Evolutionary conservation across 1,140 invertebrate species (phyloP).

Genomic region (Philopotamus ludificatus): DNA sequence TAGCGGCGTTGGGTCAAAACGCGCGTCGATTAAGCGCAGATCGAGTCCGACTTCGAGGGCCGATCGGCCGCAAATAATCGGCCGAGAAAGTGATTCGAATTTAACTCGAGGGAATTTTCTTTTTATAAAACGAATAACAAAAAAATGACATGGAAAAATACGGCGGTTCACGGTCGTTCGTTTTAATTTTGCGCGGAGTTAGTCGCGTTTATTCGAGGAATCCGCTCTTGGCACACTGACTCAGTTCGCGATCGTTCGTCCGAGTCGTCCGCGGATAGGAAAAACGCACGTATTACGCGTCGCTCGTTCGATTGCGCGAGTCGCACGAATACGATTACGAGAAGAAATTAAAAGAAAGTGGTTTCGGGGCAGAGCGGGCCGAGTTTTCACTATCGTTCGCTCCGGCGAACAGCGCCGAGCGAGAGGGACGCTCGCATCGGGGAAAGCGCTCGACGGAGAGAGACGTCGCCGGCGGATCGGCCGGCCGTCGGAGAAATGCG

Average conservation of each 20-base stretch:
- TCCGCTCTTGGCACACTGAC: slow-evolving; percentile 38
- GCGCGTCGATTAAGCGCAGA: slow-evolving; percentile 6
- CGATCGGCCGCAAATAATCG: neutral
- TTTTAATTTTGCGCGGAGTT: slow-evolving; percentile 10
- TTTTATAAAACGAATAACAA: neutral
- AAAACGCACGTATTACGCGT: neutral
- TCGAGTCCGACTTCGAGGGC: neutral
- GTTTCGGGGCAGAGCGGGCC: slow-evolving; percentile 8
- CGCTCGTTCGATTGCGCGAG: neutral
- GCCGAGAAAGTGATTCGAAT: neutral
- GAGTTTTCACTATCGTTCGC: slow-evolving; percentile 38
- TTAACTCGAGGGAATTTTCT: neutral
- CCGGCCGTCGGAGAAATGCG: slow-evolving; percentile 1
- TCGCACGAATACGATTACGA: neutral
- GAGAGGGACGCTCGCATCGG: slow-evolving; percentile 7
- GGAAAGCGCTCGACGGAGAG: slow-evolving; percentile 19
- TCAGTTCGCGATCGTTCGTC: slow-evolving; percentile 10
- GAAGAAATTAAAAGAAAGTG: slow-evolving; percentile 40
- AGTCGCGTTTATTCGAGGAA: slow-evolving; percentile 7
- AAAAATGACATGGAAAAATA: slow-evolving; percentile 2
- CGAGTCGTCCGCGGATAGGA: neutral
- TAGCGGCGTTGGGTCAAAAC: neutral
- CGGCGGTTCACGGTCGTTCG: slow-evolving; percentile 24
- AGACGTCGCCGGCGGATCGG: slow-evolving; percentile 11
- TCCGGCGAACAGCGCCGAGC: slow-evolving; percentile 20